Evolutionary conservation across 30 jellyfish, hydroid and myxozoan genomes (phyloP).

Genomic region (Sanderia malayensis): DNA sequence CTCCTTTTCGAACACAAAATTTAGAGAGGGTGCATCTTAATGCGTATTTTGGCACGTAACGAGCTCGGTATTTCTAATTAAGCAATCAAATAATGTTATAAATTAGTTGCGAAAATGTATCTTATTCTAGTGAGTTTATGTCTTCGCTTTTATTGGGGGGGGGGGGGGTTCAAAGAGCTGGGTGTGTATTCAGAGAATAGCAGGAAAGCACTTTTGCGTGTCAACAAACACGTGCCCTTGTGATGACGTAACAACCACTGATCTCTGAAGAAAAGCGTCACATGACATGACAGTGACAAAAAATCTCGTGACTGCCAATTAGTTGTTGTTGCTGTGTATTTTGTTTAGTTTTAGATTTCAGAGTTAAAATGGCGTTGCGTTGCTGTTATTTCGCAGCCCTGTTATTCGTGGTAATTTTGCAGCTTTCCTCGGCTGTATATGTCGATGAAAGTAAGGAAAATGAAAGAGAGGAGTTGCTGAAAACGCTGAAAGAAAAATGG

Average conservation of each 20-base stretch:
- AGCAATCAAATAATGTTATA: too few relatives aligned
- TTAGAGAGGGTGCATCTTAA: conserved; percentile 44
- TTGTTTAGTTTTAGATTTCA: background rate
- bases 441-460: conserved; percentile 23
- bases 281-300: background rate
- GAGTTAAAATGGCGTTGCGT: conserved; percentile 20
- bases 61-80: too few relatives aligned
- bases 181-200: too few relatives aligned
- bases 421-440: background rate
- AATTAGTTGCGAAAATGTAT: too few relatives aligned
- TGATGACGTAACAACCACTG: too few relatives aligned
- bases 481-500: conserved; percentile 14
- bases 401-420: conserved; percentile 9
- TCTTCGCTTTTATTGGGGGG: too few relatives aligned
- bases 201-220: too few relatives aligned
- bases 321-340: background rate
- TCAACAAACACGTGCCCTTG: too few relatives aligned
- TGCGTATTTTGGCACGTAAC: conserved; percentile 10
- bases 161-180: too few relatives aligned
- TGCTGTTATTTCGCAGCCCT: background rate
- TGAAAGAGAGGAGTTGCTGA: conserved; percentile 7
- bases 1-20: conserved; percentile 5
- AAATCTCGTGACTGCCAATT: background rate
- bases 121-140: too few relatives aligned
- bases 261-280: background rate